Percentiles rank a stretch among this genome's conserved stretches.
Conservation (phyloP, 2,888 invertebrate species). For the Zaprionus lineosus region DNA sequence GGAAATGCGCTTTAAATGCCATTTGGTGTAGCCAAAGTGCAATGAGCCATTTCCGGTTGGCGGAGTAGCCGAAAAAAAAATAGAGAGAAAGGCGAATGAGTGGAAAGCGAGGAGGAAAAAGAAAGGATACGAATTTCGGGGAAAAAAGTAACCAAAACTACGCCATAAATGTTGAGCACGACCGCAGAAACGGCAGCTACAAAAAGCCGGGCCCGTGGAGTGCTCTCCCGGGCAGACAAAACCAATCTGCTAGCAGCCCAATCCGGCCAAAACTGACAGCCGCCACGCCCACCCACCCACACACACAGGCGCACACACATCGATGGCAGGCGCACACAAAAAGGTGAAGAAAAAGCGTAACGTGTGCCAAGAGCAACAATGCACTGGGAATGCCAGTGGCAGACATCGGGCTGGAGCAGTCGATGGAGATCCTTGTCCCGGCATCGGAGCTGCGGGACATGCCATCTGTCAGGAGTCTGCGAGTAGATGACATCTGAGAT, state of each 20-base stretch:
- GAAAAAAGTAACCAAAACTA: slow-evolving; percentile 34
- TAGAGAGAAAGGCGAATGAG: slow-evolving; percentile 8
- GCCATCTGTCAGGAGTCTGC: slow-evolving; percentile 75
- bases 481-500: slow-evolving; percentile 4
- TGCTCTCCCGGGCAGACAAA: too few relatives aligned
- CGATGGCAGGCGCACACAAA: slow-evolving; percentile 23
- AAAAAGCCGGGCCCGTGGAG: too few relatives aligned
- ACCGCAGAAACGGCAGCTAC: slow-evolving; percentile 63
- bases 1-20: slow-evolving; percentile 79
- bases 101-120: not conserved
- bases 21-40: slow-evolving; percentile 78
- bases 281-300: slow-evolving; percentile 54
- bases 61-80: slow-evolving; percentile 6
- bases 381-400: too few relatives aligned
- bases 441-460: slow-evolving; percentile 55
- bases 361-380: slow-evolving; percentile 67
- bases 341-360: slow-evolving; percentile 65
- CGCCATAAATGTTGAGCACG: slow-evolving; percentile 70
- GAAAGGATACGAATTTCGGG: too few relatives aligned
- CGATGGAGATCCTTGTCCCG: slow-evolving; percentile 5
- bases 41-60: slow-evolving; percentile 71
- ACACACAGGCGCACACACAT: too few relatives aligned
- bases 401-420: slow-evolving; percentile 10
- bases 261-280: slow-evolving; percentile 62
- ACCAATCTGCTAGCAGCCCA: slow-evolving; percentile 68